phyloP scores from a whole-genome alignment of 2,888 invertebrate species.

The Tachina grossa region DNA sequence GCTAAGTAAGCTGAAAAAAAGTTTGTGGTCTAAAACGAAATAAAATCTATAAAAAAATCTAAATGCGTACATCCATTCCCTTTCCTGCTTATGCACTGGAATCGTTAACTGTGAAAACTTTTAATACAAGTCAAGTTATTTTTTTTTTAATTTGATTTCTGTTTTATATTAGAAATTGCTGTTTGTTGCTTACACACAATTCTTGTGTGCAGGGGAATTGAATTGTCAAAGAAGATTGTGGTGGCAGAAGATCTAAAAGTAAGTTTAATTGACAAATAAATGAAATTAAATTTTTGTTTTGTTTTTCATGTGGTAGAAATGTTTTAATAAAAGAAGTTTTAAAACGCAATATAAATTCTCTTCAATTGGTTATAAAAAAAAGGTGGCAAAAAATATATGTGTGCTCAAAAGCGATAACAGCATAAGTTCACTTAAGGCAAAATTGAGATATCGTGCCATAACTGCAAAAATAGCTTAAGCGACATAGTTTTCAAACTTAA shows the following conservation, averaged over 20 bases:
- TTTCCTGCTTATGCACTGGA: too few relatives aligned
- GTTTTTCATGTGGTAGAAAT: not conserved
- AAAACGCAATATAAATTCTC: not conserved
- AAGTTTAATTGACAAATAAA: slow-evolving; percentile 55
- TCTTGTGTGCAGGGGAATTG: not conserved
- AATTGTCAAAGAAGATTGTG: not conserved
- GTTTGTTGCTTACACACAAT: not conserved
- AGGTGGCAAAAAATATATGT: too few relatives aligned
- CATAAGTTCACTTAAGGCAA: too few relatives aligned
- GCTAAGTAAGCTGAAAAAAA: too few relatives aligned
- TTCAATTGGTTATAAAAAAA: not conserved
- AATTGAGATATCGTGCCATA: too few relatives aligned
- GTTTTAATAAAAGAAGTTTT: slow-evolving; percentile 15
- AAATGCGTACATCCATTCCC: too few relatives aligned
- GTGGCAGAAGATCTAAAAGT: slow-evolving; percentile 10
- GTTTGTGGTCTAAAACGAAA: too few relatives aligned
- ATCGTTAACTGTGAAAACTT: slow-evolving; percentile 11
- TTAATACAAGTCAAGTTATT: slow-evolving; percentile 30
- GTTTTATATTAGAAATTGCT: not conserved
- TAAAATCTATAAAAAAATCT: too few relatives aligned
- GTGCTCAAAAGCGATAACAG: too few relatives aligned
- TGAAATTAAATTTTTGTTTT: slow-evolving; percentile 6
- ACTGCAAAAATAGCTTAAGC: too few relatives aligned
- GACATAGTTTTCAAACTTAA: too few relatives aligned
- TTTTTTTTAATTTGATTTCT: slow-evolving; percentile 13